These are phyloP conservation scores for Hippolais icterina DNA, from an alignment of 2,113 vertebrate genomes.

Conservation along the genomic window DNA sequence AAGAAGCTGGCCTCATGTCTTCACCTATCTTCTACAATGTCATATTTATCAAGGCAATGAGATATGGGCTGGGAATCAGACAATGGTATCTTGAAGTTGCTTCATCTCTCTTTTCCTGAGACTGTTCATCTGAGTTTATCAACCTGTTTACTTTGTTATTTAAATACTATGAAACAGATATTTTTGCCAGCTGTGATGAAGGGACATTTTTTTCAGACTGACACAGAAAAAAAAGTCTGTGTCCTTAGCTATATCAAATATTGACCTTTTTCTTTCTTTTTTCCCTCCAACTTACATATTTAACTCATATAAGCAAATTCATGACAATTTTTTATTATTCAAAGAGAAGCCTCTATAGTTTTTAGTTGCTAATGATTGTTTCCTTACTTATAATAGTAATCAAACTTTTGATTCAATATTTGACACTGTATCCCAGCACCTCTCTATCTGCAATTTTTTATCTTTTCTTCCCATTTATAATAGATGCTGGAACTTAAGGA, in stretches of 20 bases:
- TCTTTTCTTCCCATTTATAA: not conserved
- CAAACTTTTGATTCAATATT: not conserved
- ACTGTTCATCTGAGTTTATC: not conserved
- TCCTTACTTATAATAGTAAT: not conserved
- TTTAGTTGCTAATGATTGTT: not conserved
- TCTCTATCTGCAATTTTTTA: not conserved
- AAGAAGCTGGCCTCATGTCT: not conserved
- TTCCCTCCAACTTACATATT: not conserved
- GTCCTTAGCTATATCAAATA: not conserved
- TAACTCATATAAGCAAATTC: not conserved
- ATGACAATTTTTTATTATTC: not conserved
- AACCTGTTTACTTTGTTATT: not conserved
- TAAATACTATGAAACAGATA: not conserved
- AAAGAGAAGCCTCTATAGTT: not conserved
- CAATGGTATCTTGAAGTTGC: not conserved
- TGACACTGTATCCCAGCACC: not conserved
- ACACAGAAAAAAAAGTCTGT: not conserved
- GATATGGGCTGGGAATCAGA: not conserved
- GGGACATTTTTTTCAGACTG: not conserved
- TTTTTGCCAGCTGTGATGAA: not conserved
- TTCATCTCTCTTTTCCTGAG: not conserved
- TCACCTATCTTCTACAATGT: not conserved
- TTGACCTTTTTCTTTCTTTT: not conserved
- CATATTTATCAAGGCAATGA: not conserved
- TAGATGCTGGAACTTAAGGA: not conserved